These are phyloP conservation scores for Limnothrissa miodon DNA, from an alignment of 2,113 vertebrate genomes.

Conservation along the genomic window DNA sequence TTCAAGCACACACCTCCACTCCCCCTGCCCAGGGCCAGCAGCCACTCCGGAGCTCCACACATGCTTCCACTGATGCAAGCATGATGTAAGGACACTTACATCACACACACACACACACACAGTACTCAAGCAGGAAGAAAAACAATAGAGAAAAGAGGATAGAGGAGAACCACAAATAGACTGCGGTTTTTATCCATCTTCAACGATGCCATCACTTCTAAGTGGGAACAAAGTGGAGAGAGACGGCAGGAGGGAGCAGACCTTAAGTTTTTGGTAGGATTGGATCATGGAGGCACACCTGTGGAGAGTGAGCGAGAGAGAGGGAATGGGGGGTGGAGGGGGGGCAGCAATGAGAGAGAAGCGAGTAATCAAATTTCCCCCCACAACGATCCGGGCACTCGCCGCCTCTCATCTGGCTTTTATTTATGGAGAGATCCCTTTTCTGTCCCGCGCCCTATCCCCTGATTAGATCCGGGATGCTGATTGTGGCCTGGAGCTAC, in stretches of 20 bases:
- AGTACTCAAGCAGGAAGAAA: constrained; percentile 43
- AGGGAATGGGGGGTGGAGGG: not conserved
- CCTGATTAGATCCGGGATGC: constrained; percentile 71
- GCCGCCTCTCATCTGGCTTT: constrained; percentile 69
- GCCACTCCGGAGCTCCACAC: constrained; percentile 20
- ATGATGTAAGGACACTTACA: constrained; percentile 59
- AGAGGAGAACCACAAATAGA: not conserved
- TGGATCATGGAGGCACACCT: constrained; percentile 69
- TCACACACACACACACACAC: constrained; percentile 12
- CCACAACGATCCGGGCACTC: constrained; percentile 62
- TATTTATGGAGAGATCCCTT: constrained; percentile 74
- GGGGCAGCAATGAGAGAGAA: not conserved
- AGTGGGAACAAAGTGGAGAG: not conserved
- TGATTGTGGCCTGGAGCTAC: constrained; percentile 66
- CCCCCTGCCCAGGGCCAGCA: constrained; percentile 12
- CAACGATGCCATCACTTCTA: not conserved
- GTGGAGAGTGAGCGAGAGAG: constrained; percentile 53
- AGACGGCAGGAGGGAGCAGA: not conserved
- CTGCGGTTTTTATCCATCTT: not conserved
- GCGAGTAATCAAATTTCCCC: constrained; percentile 63
- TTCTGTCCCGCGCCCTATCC: constrained; percentile 57
- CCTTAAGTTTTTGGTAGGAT: not conserved
- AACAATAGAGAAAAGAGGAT: constrained; percentile 52
- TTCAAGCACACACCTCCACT: constrained; percentile 39
- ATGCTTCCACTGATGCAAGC: constrained; percentile 61